These are phyloP conservation scores for Coracopsis vasa DNA, from an alignment of 2,113 vertebrate genomes.

Conservation along the genomic window DNA sequence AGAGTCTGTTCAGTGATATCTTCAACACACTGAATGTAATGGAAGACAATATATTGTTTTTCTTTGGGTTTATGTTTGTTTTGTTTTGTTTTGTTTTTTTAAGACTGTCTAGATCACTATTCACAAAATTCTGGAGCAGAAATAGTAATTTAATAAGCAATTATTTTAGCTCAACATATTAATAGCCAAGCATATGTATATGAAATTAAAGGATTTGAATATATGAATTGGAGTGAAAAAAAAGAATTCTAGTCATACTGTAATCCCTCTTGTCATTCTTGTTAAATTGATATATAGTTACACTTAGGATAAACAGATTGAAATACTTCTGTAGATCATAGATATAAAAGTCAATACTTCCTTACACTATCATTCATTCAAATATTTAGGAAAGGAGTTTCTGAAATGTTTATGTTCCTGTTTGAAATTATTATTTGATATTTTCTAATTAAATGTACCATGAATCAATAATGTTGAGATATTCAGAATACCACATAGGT, in stretches of 20 bases:
- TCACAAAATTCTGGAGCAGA: neutral
- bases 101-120: neutral
- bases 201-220: neutral
- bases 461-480: neutral
- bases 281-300: neutral
- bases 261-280: neutral
- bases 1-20: neutral
- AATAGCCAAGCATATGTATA: neutral
- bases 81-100: neutral
- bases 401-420: neutral
- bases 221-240: neutral
- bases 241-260: neutral
- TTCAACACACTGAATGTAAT: neutral
- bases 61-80: neutral
- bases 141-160: neutral
- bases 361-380: neutral
- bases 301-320: neutral
- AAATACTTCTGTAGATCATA: neutral
- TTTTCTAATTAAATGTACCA: neutral
- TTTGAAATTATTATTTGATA: neutral
- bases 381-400: neutral
- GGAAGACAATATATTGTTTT: neutral
- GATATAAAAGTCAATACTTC: neutral
- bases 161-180: neutral
- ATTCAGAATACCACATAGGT: neutral